Percentiles rank a stretch among this genome's conserved stretches.
These are phyloP conservation scores for Mizuhopecten yessoensis DNA, from an alignment of 1,140 invertebrate genomes.

Conservation along the genomic window DNA sequence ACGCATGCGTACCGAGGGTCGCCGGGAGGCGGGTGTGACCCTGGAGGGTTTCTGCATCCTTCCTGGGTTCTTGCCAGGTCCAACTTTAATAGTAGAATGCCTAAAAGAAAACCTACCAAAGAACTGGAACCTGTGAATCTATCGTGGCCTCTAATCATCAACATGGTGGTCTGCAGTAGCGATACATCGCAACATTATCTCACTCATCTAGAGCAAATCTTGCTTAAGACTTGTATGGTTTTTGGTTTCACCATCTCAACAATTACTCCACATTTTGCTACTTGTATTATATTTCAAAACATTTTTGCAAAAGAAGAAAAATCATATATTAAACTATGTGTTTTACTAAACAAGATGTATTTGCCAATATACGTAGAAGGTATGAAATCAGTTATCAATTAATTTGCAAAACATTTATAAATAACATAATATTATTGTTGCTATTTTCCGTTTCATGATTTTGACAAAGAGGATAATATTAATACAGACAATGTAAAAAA, in stretches of 20 bases:
- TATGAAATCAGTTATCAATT: neutral
- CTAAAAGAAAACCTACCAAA: slow-evolving; percentile 39
- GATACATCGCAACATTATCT: neutral
- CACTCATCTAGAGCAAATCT: neutral
- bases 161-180: neutral
- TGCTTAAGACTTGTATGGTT: slow-evolving; percentile 1
- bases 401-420: neutral
- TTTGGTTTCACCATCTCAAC: neutral
- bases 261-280: slow-evolving; percentile 23
- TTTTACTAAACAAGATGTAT: neutral
- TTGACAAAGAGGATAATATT: neutral
- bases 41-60: neutral
- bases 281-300: slow-evolving; percentile 7
- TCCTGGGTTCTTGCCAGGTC: neutral
- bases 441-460: neutral
- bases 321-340: neutral
- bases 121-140: neutral
- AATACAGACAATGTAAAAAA: neutral
- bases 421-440: neutral
- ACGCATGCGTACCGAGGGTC: slow-evolving; percentile 9
- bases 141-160: neutral
- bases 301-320: slow-evolving; percentile 12
- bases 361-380: neutral
- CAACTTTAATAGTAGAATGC: neutral
- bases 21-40: neutral